Evolutionary conservation across 2,797 vertebrate species (phyloP), one percentile per base, ranked within the genome.

Genomic region (Aphelocoma californica): DNA sequence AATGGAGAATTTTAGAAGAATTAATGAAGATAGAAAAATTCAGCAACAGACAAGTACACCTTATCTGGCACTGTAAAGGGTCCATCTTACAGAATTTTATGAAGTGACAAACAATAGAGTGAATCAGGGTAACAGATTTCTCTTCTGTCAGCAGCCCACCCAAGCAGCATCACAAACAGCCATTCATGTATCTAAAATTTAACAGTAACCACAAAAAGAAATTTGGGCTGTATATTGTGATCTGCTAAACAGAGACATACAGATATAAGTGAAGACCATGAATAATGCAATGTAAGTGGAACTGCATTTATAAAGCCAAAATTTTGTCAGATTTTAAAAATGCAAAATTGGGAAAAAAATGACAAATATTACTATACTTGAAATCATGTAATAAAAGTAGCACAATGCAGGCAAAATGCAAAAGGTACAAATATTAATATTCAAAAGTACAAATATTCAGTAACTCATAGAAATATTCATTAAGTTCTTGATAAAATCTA

Each of bases 101-200:
- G 82, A 93, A 92, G 91, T 78, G 84, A 81, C 42, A 14, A 80
- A 94, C 24, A 94, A 45, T 42, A 36, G 21, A 69, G 81, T 62
- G 96, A 94, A 83, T 86, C 85, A 83, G 74, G 40, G 3, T 10
- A 70, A 95, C 6, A 53, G 84, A 60, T 84, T 84, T 90, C 66
- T 90, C 32, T 60, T 65, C 57, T 93, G 94, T 97, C 92, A 97
- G 86, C 80, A 97, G 98, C 98, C 98, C 98, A 98, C 98, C 98
- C 98, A 98, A 92, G 96, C 67, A 94, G 95, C 80, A 79, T 74
- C 85, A 94, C 81, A 95, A 95, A 95, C 88, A 95, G 82, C 50
- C 93, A 97, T 80, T 81, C 85, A 79, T 78, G 85, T 86, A 81
- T 74, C 72, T 92, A 95, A 96, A 95, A 97, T 92, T 93, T 96